These are phyloP conservation scores for Carassius auratus DNA, from an alignment of 2,113 vertebrate species.

Conservation along the genomic window DNA sequence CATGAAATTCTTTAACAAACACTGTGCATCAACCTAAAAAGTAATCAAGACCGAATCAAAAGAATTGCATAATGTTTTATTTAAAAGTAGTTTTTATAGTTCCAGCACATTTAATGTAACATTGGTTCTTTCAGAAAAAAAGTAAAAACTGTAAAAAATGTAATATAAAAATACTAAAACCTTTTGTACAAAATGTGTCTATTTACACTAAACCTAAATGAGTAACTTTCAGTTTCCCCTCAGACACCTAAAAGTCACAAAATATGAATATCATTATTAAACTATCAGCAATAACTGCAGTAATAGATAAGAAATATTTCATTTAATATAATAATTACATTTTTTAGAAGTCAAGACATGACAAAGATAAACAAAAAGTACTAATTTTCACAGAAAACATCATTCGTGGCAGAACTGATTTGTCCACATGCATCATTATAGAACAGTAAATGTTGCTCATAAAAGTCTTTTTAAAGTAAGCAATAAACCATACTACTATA, in stretches of 20 bases:
- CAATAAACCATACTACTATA: neutral
- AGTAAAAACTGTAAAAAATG: neutral
- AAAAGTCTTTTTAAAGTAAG: neutral
- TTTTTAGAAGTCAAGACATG: neutral
- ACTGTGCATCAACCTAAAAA: neutral
- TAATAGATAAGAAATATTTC: neutral
- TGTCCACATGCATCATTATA: neutral
- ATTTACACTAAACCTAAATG: slow-evolving; percentile 86
- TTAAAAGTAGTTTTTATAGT: slow-evolving; percentile 26
- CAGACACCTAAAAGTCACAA: slow-evolving; percentile 69
- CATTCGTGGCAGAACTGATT: neutral
- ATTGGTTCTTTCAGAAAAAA: neutral
- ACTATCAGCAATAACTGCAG: neutral
- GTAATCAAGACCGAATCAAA: neutral
- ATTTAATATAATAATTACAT: neutral
- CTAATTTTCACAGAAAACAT: neutral
- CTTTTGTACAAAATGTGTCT: neutral
- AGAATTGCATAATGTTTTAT: slow-evolving; percentile 51
- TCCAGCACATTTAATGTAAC: neutral
- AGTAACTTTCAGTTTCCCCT: slow-evolving; percentile 78
- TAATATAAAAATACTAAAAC: neutral
- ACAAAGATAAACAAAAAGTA: neutral
- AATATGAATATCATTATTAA: slow-evolving; percentile 35
- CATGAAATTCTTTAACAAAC: neutral
- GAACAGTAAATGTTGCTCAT: neutral